phyloP scores from a whole-genome alignment of 2,888 invertebrate species.

The Alsophila aescularia region DNA sequence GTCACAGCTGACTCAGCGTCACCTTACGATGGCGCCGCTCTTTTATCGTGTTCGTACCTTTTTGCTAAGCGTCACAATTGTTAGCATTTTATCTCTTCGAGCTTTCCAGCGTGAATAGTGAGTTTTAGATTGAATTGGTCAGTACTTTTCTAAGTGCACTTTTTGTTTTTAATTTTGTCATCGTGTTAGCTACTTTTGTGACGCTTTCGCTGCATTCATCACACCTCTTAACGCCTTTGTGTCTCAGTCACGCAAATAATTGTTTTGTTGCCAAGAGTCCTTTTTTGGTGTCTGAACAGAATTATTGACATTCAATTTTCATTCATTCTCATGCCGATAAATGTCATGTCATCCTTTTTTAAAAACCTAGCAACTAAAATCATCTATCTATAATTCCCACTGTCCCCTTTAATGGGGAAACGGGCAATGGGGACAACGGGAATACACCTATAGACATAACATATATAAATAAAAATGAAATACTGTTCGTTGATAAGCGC shows the following conservation, averaged over 20 bases:
- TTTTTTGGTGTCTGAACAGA: too few relatives aligned
- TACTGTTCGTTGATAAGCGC: too few relatives aligned
- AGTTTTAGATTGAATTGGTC: constrained; percentile 34
- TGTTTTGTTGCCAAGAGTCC: too few relatives aligned
- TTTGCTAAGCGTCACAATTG: constrained; percentile 51
- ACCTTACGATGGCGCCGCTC: constrained; percentile 60
- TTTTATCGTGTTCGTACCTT: constrained; percentile 56
- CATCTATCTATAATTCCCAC: too few relatives aligned
- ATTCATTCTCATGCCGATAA: too few relatives aligned
- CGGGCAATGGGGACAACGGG: too few relatives aligned
- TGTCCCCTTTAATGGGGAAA: too few relatives aligned
- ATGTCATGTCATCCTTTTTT: too few relatives aligned
- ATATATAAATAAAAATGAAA: too few relatives aligned
- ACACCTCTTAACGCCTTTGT: background rate
- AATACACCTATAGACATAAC: too few relatives aligned
- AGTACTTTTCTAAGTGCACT: constrained; percentile 15
- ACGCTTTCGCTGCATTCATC: background rate
- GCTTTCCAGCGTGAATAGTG: constrained; percentile 41
- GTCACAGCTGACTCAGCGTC: constrained; percentile 76
- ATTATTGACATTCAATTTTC: too few relatives aligned
- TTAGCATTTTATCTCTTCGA: constrained; percentile 51
- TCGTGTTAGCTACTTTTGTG: constrained; percentile 2
- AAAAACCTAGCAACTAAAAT: too few relatives aligned
- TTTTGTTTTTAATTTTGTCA: constrained; percentile 11
- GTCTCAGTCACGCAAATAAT: background rate